These are phyloP conservation scores for Ifrita kowaldi DNA, from an alignment of 2,113 vertebrate species.

Conservation along the genomic window DNA sequence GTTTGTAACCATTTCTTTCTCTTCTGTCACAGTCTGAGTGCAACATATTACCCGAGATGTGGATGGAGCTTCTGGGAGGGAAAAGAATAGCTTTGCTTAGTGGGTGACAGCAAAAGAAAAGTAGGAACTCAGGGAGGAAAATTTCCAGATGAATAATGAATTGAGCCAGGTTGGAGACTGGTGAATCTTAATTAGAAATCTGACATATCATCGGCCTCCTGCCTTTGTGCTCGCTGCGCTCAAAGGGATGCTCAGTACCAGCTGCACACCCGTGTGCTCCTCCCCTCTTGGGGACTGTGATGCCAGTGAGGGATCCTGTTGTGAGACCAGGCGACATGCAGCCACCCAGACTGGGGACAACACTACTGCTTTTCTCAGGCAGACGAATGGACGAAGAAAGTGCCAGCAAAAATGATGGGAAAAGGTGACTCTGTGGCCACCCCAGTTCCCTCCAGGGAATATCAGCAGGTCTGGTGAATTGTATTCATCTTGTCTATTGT, in stretches of 20 bases:
- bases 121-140: neutral
- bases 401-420: neutral
- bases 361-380: neutral
- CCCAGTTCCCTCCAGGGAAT: neutral
- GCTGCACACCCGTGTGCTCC: rapidly evolving
- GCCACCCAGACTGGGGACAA: neutral
- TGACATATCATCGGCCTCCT: rapidly evolving
- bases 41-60: neutral
- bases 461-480: neutral
- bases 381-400: neutral
- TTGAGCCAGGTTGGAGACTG: neutral
- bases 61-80: neutral
- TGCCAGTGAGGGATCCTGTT: neutral
- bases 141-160: conserved; percentile 38
- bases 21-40: neutral
- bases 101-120: neutral
- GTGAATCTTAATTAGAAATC: neutral
- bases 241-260: neutral
- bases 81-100: neutral
- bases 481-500: neutral
- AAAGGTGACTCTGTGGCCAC: neutral
- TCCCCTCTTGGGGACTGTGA: neutral
- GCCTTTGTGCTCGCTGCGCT: neutral
- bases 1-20: neutral
- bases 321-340: neutral